A percentile compares a stretch with the other conserved stretches of the same genome.
These are phyloP conservation scores for Poecilia latipinna DNA, from an alignment of 2,113 vertebrate genomes.

Conservation along the genomic window DNA sequence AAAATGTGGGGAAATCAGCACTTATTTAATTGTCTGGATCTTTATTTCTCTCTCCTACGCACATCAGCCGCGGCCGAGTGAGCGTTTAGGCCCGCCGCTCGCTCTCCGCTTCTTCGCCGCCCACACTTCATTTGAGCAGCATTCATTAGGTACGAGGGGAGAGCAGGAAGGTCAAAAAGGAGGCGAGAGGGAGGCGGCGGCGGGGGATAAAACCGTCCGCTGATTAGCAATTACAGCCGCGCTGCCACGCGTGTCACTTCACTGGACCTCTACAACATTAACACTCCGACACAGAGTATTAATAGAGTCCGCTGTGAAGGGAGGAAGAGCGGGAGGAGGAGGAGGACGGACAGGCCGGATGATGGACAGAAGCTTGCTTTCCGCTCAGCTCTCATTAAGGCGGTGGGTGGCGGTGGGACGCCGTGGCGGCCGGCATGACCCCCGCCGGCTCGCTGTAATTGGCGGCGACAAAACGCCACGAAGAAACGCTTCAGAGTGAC, in stretches of 20 bases:
- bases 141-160: slow-evolving; percentile 75
- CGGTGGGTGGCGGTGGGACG: slow-evolving; percentile 38
- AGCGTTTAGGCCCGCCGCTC: slow-evolving; percentile 61
- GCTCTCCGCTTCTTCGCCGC: slow-evolving; percentile 60
- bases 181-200: slow-evolving; percentile 24
- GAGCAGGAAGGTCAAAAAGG: slow-evolving; percentile 49
- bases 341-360: slow-evolving; percentile 17
- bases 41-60: slow-evolving; percentile 63
- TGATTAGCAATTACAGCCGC: slow-evolving; percentile 83
- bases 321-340: neutral
- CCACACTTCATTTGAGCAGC: slow-evolving; percentile 78
- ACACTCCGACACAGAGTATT: slow-evolving; percentile 74
- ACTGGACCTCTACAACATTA: slow-evolving; percentile 80
- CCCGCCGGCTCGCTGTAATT: slow-evolving; percentile 39
- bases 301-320: slow-evolving; percentile 75
- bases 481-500: slow-evolving; percentile 30
- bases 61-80: slow-evolving; percentile 72
- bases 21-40: slow-evolving; percentile 53
- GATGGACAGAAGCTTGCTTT: slow-evolving; percentile 53
- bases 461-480: slow-evolving; percentile 40
- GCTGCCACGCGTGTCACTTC: slow-evolving; percentile 79
- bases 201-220: slow-evolving; percentile 76
- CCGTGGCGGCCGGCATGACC: slow-evolving; percentile 28
- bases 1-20: slow-evolving; percentile 33
- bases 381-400: slow-evolving; percentile 69